These are phyloP conservation scores for Caenorhabditis latens DNA, from an alignment of 1,140 invertebrate species.

Conservation along the genomic window DNA sequence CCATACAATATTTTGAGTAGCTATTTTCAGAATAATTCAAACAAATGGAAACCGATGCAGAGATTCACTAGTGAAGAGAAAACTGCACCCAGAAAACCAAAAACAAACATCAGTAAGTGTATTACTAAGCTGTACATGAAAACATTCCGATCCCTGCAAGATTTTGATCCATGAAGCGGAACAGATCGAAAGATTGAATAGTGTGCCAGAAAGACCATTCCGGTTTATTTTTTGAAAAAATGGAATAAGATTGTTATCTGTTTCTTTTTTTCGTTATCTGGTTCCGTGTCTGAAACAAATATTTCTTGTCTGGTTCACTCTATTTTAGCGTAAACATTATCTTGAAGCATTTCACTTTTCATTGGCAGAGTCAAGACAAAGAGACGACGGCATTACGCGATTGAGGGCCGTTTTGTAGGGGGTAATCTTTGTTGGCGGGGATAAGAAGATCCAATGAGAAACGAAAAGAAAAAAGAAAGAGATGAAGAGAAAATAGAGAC, in stretches of 20 bases:
- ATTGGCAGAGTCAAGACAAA: slow-evolving; percentile 34
- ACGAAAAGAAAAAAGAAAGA: not conserved
- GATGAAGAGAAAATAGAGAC: not conserved
- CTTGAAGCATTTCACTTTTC: slow-evolving; percentile 31
- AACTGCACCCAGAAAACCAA: not conserved
- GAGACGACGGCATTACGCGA: slow-evolving; percentile 25
- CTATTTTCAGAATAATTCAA: slow-evolving; percentile 22
- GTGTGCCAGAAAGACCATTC: not conserved
- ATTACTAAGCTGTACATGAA: not conserved
- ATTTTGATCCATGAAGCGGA: not conserved
- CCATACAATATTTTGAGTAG: no score
- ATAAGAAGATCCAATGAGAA: slow-evolving; percentile 22
- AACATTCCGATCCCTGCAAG: not conserved
- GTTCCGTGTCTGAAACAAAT: not conserved
- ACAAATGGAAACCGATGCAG: slow-evolving; percentile 44
- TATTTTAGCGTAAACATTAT: not conserved
- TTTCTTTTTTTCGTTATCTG: not conserved
- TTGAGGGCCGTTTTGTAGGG: slow-evolving; percentile 4
- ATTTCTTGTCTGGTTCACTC: not conserved
- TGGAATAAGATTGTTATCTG: not conserved
- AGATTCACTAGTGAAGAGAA: slow-evolving; percentile 13
- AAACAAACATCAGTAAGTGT: not conserved
- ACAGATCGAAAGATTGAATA: not conserved
- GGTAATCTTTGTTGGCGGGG: slow-evolving; percentile 37
- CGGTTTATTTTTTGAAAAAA: not conserved